Evolutionary conservation across 92 coral and sea anemone species (phyloP).

Genomic region (Montipora capitata): DNA sequence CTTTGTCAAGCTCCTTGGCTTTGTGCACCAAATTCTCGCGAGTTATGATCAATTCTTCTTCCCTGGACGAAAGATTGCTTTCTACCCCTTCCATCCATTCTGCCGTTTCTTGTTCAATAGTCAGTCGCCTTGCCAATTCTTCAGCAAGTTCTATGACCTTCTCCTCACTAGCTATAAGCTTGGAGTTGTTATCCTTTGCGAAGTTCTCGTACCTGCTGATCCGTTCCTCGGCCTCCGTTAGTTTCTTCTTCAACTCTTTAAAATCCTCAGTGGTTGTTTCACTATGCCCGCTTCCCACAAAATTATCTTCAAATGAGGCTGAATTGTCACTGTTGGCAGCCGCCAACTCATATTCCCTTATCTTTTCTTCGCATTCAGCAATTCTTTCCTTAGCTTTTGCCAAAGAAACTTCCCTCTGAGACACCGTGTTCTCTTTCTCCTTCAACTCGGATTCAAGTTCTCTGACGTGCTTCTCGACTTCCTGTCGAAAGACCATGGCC

Average conservation of each 20-base stretch:
- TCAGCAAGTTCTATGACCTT: constrained; percentile 92
- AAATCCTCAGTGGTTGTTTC: constrained; percentile 60
- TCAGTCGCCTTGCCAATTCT: constrained; percentile 84
- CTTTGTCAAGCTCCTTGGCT: constrained; percentile 87
- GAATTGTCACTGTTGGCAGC: constrained; percentile 68
- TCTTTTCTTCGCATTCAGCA: constrained; percentile 39
- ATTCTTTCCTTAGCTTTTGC: constrained; percentile 43
- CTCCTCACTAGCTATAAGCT: constrained; percentile 80
- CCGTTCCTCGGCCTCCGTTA: constrained; percentile 63
- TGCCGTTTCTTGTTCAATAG: constrained; percentile 84
- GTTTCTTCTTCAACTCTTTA: constrained; percentile 61
- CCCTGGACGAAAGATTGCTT: constrained; percentile 75
- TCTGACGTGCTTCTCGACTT: constrained; percentile 46
- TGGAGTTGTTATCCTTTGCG: constrained; percentile 49
- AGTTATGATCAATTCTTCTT: constrained; percentile 70
- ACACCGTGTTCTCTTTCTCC: constrained; percentile 22
- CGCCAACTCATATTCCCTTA: constrained; percentile 30
- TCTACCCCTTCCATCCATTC: constrained; percentile 91
- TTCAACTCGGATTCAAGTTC: constrained; percentile 62
- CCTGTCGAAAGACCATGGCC: constrained; percentile 62
- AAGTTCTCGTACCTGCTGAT: constrained; percentile 64
- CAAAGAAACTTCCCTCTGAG: constrained; percentile 21
- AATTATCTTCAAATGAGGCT: constrained; percentile 69
- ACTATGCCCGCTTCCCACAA: constrained; percentile 75
- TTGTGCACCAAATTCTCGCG: constrained; percentile 75